A percentile compares a stretch with the other conserved stretches of the same genome.
Conservation (phyloP, 2,113 vertebrate species). For the Stigmatopora nigra region DNA sequence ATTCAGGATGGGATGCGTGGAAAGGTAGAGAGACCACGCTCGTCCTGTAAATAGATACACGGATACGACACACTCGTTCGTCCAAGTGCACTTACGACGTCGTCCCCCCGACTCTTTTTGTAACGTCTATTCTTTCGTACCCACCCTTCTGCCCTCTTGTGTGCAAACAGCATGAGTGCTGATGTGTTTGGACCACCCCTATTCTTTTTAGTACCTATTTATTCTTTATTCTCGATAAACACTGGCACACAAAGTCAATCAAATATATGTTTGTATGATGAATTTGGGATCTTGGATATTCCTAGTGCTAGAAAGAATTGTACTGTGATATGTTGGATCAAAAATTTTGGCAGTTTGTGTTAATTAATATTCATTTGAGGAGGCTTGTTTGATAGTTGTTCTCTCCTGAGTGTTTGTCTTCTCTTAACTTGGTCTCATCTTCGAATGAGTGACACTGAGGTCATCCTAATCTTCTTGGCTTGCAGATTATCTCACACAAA, state of each 20-base stretch:
- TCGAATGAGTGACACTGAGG: conserved; percentile 61
- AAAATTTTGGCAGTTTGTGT: not conserved
- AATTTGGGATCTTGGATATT: not conserved
- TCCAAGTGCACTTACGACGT: conserved; percentile 39
- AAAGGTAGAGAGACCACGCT: conserved; percentile 64
- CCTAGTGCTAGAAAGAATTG: not conserved
- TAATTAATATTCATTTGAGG: not conserved
- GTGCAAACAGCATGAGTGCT: conserved; percentile 68
- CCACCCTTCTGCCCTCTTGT: conserved; percentile 71
- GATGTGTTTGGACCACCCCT: conserved; percentile 69
- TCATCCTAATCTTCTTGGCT: conserved; percentile 66
- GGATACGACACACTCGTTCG: conserved; percentile 58
- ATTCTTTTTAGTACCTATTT: conserved; percentile 26
- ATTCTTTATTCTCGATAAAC: conserved; percentile 9
- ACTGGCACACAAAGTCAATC: not conserved
- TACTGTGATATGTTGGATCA: too few species aligned
- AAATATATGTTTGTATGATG: not conserved
- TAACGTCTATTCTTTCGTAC: conserved; percentile 54
- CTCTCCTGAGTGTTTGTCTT: conserved; percentile 65
- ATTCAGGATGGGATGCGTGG: conserved; percentile 70
- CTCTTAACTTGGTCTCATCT: conserved; percentile 63
- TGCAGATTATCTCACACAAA: conserved; percentile 58
- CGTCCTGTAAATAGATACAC: conserved; percentile 65
- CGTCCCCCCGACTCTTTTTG: conserved; percentile 34
- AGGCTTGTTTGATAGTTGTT: conserved; percentile 58